These are phyloP conservation scores for Oenanthe oenanthe DNA, from an alignment of 2,113 vertebrate genomes.

Conservation along the genomic window DNA sequence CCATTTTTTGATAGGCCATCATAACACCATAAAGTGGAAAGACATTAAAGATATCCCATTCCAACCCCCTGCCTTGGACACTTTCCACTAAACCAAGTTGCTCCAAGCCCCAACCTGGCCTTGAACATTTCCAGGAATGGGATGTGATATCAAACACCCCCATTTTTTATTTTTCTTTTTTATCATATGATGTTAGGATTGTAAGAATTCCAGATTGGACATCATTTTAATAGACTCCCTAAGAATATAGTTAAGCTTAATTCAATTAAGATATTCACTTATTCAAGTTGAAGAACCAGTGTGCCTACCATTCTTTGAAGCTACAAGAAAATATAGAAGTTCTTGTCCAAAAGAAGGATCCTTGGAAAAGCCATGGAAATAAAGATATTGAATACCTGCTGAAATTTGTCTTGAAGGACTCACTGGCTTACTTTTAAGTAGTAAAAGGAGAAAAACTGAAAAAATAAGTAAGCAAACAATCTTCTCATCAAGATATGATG, in stretches of 20 bases:
- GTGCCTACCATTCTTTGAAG: neutral
- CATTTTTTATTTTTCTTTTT: neutral
- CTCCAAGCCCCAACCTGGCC: neutral
- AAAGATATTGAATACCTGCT: neutral
- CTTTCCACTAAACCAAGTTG: neutral
- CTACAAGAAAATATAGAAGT: neutral
- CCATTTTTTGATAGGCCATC: fast-evolving
- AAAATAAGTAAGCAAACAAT: conserved; percentile 9
- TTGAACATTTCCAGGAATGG: neutral
- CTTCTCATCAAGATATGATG: conserved; percentile 30
- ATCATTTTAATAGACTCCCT: neutral
- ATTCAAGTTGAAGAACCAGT: neutral
- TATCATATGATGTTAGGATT: neutral
- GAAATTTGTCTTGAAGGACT: neutral
- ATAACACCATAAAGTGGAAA: neutral
- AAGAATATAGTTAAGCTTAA: neutral
- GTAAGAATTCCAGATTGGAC: neutral
- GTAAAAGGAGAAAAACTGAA: neutral
- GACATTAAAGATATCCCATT: neutral
- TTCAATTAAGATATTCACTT: neutral
- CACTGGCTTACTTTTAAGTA: neutral
- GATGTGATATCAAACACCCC: fast-evolving
- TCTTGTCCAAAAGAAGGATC: neutral
- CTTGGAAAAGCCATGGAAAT: neutral
- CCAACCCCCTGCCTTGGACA: neutral